These are phyloP conservation scores for Eulemur rubriventer DNA, from an alignment of 2,797 vertebrate genomes.

Conservation along the genomic window DNA sequence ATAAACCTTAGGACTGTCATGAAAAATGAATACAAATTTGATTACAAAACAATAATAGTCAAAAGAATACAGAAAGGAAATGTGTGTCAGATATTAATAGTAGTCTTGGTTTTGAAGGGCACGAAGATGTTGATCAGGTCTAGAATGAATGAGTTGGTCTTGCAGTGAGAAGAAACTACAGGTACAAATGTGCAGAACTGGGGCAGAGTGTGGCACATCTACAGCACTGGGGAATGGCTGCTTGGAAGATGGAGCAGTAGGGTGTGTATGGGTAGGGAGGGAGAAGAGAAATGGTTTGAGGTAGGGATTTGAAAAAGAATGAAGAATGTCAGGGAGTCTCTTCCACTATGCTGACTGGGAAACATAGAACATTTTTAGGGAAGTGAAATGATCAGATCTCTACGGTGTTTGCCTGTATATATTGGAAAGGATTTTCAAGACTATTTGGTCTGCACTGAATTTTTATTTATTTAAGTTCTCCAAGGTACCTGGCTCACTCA, in stretches of 20 bases:
- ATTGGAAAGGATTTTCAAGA: background rate
- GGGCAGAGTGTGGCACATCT: no score
- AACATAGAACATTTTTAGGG: background rate
- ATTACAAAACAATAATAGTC: background rate
- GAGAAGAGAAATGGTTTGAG: background rate
- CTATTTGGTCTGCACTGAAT: background rate
- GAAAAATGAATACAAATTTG: background rate
- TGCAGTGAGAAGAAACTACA: background rate
- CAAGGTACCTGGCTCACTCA: background rate
- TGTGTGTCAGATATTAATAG: no score
- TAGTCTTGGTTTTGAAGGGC: background rate
- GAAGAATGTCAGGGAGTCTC: background rate
- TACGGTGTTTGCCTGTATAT: background rate
- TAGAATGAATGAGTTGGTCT: background rate
- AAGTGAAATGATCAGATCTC: background rate
- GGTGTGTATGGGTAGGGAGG: background rate
- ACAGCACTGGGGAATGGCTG: background rate
- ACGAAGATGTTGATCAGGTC: background rate
- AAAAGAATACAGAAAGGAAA: background rate
- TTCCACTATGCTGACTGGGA: no score
- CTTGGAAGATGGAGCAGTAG: background rate
- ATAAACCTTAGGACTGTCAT: background rate
- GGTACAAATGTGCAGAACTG: background rate
- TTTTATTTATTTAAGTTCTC: background rate
- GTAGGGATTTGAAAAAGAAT: background rate